Evolutionary conservation across 2,888 invertebrate genomes (phyloP).

Genomic region (Leptinotarsa peninsularis): DNA sequence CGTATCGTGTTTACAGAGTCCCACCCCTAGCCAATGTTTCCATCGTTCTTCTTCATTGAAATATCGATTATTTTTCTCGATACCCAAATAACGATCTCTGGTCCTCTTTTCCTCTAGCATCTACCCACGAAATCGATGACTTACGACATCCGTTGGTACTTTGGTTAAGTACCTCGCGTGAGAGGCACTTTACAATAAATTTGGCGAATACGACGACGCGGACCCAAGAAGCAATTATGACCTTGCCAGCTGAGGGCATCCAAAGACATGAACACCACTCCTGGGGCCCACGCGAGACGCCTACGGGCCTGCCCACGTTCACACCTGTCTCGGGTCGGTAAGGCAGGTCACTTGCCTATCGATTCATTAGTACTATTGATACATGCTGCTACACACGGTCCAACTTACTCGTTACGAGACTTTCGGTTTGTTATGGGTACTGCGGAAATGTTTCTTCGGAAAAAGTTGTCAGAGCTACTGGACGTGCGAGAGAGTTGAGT

Average conservation of each 20-base stretch:
- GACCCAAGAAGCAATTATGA: constrained; percentile 36
- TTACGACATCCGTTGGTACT: constrained; percentile 15
- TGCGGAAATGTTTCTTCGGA: constrained; percentile 7
- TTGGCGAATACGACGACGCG: constrained; percentile 27
- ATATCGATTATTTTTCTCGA: background rate
- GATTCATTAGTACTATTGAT: constrained; percentile 47
- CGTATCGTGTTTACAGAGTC: too few species aligned
- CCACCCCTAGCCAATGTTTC: too few species aligned
- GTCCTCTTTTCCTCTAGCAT: background rate
- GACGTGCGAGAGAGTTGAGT: constrained; percentile 11
- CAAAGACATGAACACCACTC: constrained; percentile 33
- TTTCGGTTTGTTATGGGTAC: constrained; percentile 24
- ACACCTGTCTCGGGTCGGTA: constrained; percentile 53
- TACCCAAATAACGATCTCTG: background rate
- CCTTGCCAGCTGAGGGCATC: constrained; percentile 46
- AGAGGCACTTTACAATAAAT: constrained; percentile 34
- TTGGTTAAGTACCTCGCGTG: constrained; percentile 24
- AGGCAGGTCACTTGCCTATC: constrained; percentile 51
- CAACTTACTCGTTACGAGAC: constrained; percentile 25
- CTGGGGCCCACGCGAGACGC: constrained; percentile 23
- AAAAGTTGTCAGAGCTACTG: constrained; percentile 24
- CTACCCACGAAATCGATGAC: constrained; percentile 19
- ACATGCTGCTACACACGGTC: constrained; percentile 23
- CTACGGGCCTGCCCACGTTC: constrained; percentile 51
- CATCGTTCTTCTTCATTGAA: background rate